phyloP scores from a whole-genome alignment of 2,113 vertebrate genomes.

The Podocnemis expansa region DNA sequence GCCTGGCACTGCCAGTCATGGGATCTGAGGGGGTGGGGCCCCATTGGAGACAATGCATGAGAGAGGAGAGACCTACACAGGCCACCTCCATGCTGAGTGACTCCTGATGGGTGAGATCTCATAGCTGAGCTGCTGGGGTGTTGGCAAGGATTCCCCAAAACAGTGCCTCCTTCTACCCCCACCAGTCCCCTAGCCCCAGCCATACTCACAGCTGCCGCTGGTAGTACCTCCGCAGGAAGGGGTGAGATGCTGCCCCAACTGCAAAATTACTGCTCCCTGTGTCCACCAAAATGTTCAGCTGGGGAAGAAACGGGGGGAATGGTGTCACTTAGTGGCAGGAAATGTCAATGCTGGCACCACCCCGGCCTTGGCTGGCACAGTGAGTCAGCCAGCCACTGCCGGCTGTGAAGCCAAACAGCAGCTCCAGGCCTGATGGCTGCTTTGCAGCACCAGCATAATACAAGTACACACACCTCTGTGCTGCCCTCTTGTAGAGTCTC shows the following conservation, averaged over 20 bases:
- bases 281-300: constrained; percentile 98
- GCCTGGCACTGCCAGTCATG: neutral
- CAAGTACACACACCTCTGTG: too few relatives aligned
- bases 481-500: too few relatives aligned
- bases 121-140: fast-evolving
- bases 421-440: neutral
- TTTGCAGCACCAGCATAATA: too few relatives aligned
- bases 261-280: constrained; percentile 99
- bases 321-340: neutral
- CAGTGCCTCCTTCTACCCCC: neutral
- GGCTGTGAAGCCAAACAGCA: neutral
- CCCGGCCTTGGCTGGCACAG: fast-evolving
- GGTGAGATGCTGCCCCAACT: constrained; percentile 93
- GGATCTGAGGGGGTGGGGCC: neutral
- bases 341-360: too few relatives aligned
- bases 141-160: neutral
- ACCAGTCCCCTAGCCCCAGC: neutral
- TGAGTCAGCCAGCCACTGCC: neutral
- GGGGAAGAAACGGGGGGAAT: constrained; percentile 22
- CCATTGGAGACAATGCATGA: neutral
- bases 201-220: constrained; percentile 93
- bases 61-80: neutral
- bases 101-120: neutral
- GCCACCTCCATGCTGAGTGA: neutral
- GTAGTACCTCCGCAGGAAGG: constrained; percentile 94